These are phyloP conservation scores for Sterrhoptilus dennistouni DNA, from an alignment of 2,113 vertebrate genomes.

Conservation along the genomic window DNA sequence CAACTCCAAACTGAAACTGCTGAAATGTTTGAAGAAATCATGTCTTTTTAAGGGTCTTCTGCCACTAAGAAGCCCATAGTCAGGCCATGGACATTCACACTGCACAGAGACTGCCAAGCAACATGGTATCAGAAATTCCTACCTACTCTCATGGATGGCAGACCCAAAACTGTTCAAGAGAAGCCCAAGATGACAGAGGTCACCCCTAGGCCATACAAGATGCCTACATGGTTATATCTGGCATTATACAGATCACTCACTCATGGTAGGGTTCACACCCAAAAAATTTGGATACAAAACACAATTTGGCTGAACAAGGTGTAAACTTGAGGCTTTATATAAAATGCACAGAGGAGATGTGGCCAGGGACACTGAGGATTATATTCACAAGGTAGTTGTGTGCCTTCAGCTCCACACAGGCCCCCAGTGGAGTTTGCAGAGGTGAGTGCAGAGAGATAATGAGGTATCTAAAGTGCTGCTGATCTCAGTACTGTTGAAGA, in stretches of 20 bases:
- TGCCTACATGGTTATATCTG: neutral
- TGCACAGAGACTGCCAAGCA: neutral
- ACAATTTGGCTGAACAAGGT: accelerated
- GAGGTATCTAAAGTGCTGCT: neutral
- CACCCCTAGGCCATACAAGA: neutral
- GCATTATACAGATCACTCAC: accelerated
- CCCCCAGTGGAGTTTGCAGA: neutral
- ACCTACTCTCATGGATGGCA: neutral
- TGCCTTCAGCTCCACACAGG: neutral
- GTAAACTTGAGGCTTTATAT: neutral
- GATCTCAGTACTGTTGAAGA: neutral
- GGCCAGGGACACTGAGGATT: neutral
- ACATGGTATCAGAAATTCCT: neutral
- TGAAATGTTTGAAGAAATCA: neutral
- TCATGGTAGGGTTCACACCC: accelerated
- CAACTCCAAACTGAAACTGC: neutral
- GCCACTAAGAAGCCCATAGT: neutral
- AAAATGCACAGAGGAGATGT: neutral
- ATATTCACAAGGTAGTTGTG: neutral
- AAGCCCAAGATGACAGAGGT: neutral
- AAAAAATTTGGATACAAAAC: neutral
- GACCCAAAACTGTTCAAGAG: neutral
- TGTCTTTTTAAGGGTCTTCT: neutral
- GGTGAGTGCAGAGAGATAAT: neutral
- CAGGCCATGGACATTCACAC: neutral